Evolutionary conservation across 2,888 invertebrate genomes (phyloP), one percentile per base, ranked within the genome.

Genomic region (Rhingia rostrata): DNA sequence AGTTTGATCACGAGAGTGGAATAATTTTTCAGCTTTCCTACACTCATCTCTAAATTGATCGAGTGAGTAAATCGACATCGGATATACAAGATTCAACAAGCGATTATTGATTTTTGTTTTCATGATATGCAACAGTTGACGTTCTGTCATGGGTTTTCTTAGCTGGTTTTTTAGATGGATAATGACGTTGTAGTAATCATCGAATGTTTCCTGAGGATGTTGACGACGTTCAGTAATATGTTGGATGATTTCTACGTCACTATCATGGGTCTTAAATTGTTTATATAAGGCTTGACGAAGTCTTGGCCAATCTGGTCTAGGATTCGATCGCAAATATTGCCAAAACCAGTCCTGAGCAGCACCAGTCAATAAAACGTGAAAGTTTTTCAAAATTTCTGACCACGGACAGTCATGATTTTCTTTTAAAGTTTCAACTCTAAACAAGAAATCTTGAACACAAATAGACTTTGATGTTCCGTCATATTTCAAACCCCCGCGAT

Each of bases 181-280:
- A n/a, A 70, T 37, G 5, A 33, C 4, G 4, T 51, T 41, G 10
- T 49, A 54, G 30, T 53, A 77, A 12, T 69, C 67, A 5, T 67
- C 77, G 12, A 70, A 53, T 4, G 60, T 35, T 61, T 78, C 70
- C 32, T 53, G 33, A 4, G 35, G 30, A 7, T 60, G 35, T 14
- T 78, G 78, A 7, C 69, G 51, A 0, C 78, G 49, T 14, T 78
- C 63, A 32, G 43, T 78, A 32, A 78, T 70, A 5, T 67, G 37
- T 4, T 69, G 37, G 0, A 54, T 53, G 0, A 70, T 47, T 1
- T 63, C 77, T 0, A 49, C 32, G 33, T 63, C 58, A 12, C 14
- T 61, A 3, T 78, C 49, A 6, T 70, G 51, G 6, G 22, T 70
- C 2, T 56, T 22, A 9, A 78, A 78, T 14, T 72, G 60, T 6